Evolutionary conservation across 2,113 vertebrate species (phyloP).

Genomic region (Morphnarchus princeps): DNA sequence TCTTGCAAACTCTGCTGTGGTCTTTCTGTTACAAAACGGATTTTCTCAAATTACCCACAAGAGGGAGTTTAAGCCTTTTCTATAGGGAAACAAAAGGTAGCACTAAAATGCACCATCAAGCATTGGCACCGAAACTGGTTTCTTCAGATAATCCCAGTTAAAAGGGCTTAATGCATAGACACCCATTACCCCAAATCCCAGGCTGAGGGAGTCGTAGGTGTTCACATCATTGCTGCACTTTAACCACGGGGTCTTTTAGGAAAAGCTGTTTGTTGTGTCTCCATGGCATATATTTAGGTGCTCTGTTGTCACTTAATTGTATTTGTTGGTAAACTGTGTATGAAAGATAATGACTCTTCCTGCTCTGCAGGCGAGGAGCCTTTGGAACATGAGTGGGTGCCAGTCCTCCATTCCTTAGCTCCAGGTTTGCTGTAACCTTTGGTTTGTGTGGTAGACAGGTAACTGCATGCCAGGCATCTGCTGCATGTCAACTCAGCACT

Average conservation of each 20-base stretch:
- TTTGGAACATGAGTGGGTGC: background rate
- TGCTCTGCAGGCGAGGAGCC: background rate
- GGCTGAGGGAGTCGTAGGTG: background rate
- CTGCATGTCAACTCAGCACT: background rate
- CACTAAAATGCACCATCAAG: background rate
- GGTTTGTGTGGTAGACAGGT: background rate
- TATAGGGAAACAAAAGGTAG: background rate
- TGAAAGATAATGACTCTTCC: background rate
- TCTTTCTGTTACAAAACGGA: background rate
- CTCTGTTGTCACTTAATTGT: background rate
- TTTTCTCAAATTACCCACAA: background rate
- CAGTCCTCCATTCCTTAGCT: background rate
- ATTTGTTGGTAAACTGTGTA: background rate
- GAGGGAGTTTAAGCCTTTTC: conserved; percentile 56
- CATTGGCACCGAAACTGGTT: background rate
- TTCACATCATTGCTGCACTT: background rate
- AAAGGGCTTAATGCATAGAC: background rate
- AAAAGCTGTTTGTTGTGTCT: background rate
- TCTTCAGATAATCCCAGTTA: background rate
- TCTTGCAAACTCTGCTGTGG: background rate
- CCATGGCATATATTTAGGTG: accelerated
- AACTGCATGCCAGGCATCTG: background rate
- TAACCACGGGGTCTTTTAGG: background rate
- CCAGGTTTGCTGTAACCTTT: background rate
- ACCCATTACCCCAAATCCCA: background rate